These are phyloP conservation scores for Parambassis ranga DNA, from an alignment of 2,797 vertebrate genomes.

Conservation along the genomic window DNA sequence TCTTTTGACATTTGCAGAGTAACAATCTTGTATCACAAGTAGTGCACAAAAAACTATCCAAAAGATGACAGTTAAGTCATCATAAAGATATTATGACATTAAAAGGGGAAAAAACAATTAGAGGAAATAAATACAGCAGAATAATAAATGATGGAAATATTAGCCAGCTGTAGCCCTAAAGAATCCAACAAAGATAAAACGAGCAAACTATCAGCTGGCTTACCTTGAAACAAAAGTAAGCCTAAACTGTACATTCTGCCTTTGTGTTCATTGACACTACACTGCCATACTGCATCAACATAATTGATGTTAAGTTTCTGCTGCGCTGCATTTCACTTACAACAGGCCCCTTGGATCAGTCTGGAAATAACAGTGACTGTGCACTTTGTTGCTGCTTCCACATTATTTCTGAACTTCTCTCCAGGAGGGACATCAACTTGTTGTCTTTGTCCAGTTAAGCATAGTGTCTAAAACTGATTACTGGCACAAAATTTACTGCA, in stretches of 20 bases:
- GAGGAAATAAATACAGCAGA: neutral
- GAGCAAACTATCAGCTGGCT: neutral
- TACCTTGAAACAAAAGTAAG: neutral
- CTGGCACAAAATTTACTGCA: neutral
- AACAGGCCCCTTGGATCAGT: conserved; percentile 38
- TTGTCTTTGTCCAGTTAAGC: conserved; percentile 9
- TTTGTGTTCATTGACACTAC: conserved; percentile 33
- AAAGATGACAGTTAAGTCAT: neutral
- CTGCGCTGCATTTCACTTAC: conserved; percentile 60
- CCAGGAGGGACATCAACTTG: conserved; percentile 15
- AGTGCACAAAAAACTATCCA: neutral
- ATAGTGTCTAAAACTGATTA: neutral
- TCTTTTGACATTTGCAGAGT: neutral
- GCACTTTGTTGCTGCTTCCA: conserved; percentile 44
- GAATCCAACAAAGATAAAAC: neutral
- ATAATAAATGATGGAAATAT: neutral
- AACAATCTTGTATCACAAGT: too few species aligned
- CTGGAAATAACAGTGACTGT: conserved; percentile 42
- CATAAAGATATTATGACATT: neutral
- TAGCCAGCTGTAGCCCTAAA: neutral
- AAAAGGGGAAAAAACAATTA: neutral
- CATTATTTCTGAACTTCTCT: conserved; percentile 47
- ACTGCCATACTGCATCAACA: conserved; percentile 33
- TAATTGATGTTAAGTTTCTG: conserved; percentile 65
- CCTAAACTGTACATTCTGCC: neutral